Evolutionary conservation across 2,888 invertebrate genomes (phyloP).

Genomic region (Epinotia bilunana): DNA sequence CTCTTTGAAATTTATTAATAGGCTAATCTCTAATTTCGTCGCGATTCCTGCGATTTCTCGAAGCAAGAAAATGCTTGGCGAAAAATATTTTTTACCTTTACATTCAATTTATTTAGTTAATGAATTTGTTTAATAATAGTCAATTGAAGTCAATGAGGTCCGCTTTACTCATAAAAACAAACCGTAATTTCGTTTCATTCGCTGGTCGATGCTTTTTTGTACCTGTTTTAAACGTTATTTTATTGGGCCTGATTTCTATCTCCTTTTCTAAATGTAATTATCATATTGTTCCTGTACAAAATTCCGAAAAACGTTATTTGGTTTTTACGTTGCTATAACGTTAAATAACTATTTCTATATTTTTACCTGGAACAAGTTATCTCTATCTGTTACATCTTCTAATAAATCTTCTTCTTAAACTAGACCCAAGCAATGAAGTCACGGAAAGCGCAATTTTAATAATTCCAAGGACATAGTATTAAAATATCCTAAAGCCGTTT

Average conservation of each 20-base stretch:
- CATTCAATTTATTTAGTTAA: constrained; percentile 23
- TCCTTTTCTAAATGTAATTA: no score
- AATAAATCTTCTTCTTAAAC: background rate
- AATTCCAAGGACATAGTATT: background rate
- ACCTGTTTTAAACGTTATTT: no score
- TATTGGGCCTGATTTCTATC: no score
- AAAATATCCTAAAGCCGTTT: background rate
- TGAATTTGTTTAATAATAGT: background rate
- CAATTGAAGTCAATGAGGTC: background rate
- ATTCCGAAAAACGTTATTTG: background rate
- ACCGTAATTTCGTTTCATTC: background rate
- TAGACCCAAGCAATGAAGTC: constrained; percentile 10
- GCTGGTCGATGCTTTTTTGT: background rate
- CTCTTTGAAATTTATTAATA: constrained; percentile 32
- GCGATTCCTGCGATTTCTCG: constrained; percentile 27
- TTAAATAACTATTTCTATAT: background rate
- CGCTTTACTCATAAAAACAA: constrained; percentile 4
- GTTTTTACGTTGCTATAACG: background rate
- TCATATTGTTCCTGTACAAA: no score
- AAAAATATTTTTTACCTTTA: constrained; percentile 6
- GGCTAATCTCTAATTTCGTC: constrained; percentile 31
- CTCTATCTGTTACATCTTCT: constrained; percentile 1
- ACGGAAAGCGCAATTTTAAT: background rate
- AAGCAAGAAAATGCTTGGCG: background rate
- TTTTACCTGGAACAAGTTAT: background rate